These are phyloP conservation scores for Chascanopsetta lugubris DNA, from an alignment of 2,113 vertebrate species.

Conservation along the genomic window DNA sequence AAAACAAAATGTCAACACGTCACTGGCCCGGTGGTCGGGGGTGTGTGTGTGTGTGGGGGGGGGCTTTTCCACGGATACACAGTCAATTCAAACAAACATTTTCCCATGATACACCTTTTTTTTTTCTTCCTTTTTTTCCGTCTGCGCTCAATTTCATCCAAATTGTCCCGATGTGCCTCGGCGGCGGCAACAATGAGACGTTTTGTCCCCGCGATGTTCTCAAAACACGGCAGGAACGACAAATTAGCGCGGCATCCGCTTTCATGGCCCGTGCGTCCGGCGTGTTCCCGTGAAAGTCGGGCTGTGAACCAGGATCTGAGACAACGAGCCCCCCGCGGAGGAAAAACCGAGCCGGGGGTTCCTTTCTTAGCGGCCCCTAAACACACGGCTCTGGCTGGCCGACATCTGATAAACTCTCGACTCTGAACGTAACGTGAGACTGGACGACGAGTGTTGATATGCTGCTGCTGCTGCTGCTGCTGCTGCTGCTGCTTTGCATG, in stretches of 20 bases:
- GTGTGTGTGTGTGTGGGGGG: no score
- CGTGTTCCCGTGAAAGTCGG: slow-evolving; percentile 24
- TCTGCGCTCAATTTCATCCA: background rate
- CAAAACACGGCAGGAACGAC: background rate
- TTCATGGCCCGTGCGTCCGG: no score
- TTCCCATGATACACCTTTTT: background rate
- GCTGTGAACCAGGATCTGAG: slow-evolving; percentile 20
- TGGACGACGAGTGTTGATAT: background rate
- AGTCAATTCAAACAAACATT: background rate
- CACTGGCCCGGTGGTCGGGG: background rate
- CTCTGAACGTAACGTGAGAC: background rate
- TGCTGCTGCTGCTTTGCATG: background rate
- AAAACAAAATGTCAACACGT: background rate
- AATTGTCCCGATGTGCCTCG: background rate
- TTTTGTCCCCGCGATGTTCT: background rate
- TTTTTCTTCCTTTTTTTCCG: no score
- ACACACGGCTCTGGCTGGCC: slow-evolving; percentile 21
- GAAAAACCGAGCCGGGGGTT: slow-evolving; percentile 15
- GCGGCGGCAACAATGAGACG: background rate
- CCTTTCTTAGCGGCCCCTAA: slow-evolving; percentile 33
- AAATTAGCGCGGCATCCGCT: background rate
- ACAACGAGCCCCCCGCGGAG: slow-evolving; percentile 30
- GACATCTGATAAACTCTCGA: slow-evolving; percentile 37
- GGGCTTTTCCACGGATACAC: background rate
- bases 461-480: background rate